Evolutionary conservation across 2,113 vertebrate species (phyloP), one percentile per base, ranked within the genome.

Genomic region (Silurus meridionalis): DNA sequence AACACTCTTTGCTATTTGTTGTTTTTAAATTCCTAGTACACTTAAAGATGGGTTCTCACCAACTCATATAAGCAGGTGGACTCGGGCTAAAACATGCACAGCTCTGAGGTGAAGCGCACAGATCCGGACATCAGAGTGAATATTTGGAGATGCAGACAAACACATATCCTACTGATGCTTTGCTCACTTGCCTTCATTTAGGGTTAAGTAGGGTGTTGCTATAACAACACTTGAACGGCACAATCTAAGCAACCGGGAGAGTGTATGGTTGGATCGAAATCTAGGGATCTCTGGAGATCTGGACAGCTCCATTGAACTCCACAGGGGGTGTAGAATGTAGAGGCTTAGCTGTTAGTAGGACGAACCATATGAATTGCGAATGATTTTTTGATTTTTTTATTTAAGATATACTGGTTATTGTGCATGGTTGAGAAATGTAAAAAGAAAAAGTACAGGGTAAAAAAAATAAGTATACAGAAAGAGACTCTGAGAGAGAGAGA

Each of bases 141-240:
- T 90, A 87, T 87, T 79, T 79, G 82, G 61, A 83, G 57, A 84
- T 69, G 81, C 66, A 64, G 61, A 63, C 74, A 58, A 60, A 21
- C 72, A 17, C 78, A 79, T 74, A 89, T 86, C 74, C 82, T 83
- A 86, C 82, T 37, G 37, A 61, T 28, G 71, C 86, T 88, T 88
- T 69, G 80, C 87, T 89, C 83, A 79, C 84, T 50, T n/a, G 50
- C 83, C 79, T 90, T 88, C 89, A 86, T 79, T 85, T 90, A 80
- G 82, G 89, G 55, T 90, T 91, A 90, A 88, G 80, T 82, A 89
- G 64, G 84, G 89, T 85, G 89, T 90, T 90, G 90, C 89, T 87
- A 91, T 90, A 88, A 89, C 88, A 89, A 91, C 90, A 89, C 86
- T 85, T 87, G 88, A 88, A 90, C 86, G 88, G 77, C 55, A 77